Evolutionary conservation across 1,140 invertebrate genomes (phyloP), one percentile per base, ranked within the genome.

Genomic region (Heliconius hewitsoni): DNA sequence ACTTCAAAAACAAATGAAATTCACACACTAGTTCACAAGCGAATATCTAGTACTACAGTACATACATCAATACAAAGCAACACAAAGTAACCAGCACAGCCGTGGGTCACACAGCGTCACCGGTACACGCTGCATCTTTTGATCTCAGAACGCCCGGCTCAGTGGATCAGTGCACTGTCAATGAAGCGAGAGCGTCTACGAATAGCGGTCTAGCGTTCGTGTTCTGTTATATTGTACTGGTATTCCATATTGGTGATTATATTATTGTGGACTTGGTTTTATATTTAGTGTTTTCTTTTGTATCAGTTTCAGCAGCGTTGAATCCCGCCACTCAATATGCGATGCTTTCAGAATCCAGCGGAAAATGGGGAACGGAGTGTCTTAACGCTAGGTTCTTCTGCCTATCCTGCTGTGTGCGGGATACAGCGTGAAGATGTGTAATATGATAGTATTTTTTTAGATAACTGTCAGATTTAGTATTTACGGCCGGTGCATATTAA

Each of bases 111-210:
- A 57, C 27, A 30, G 27, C 23, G 3, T 66, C 23, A 66, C 60
- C 11, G 23, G 60, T 66, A 27, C 66, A 57, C 37, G 76, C 11
- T 18, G 75, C 79, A 77, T 81, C 79, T 81, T 80, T 81, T 81
- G 79, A 81, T 81, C 79, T 77, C 60, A 66, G 55, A 81, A 73
- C 74, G 74, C 5, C 23, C 79, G 76, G 76, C 77, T 74, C 79
- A 81, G 30, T 77, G 76, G 72, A 30, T 81, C 79, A 74, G 18
- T 70, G 76, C 72, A 34, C 70, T 42, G 39, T 46, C 79, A 81
- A 81, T 81, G 79, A 81, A 81, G 71, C 72, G 79, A 81, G 71
- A 66, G 39, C 19, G 73, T 71, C 70, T 77, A 74, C 70, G 71
- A 19, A 39, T 37, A 39, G 71, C 39, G 37, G n/a, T 57, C 8